phyloP scores from a whole-genome alignment of 2,888 invertebrate genomes.

The Meta bourneti region DNA sequence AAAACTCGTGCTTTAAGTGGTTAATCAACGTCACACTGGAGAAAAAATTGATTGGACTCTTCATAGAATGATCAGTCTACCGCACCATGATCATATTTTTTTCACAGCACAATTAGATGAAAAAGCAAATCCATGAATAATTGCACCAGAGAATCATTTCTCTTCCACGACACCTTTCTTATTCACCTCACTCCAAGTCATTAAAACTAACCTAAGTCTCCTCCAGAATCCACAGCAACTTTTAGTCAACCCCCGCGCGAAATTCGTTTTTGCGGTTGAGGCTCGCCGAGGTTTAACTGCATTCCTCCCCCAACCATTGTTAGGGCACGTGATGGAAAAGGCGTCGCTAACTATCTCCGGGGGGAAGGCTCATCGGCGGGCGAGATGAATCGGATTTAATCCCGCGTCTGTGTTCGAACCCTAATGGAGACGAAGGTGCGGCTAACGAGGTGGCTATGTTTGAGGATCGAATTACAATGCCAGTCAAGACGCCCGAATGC shows the following conservation, averaged over 20 bases:
- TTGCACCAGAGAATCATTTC: no score
- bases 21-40: no score
- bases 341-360: slow-evolving; percentile 13
- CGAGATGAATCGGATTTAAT: slow-evolving; percentile 36
- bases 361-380: background rate
- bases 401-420: background rate
- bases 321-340: background rate
- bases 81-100: no score
- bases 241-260: no score
- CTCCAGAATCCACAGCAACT: no score
- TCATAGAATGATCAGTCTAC: no score
- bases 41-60: no score
- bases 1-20: no score
- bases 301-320: background rate
- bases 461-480: slow-evolving; percentile 62
- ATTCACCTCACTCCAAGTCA: background rate
- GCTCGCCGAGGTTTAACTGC: background rate
- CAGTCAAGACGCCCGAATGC: slow-evolving; percentile 7
- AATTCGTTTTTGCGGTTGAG: no score
- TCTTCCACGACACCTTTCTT: background rate
- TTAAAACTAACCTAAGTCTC: background rate
- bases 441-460: slow-evolving; percentile 61
- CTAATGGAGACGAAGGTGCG: slow-evolving; percentile 45
- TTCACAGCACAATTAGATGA: no score
- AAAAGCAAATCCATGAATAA: no score